Conservation (phyloP, 2,797 vertebrate species). For the Sebastes nivosus region DNA sequence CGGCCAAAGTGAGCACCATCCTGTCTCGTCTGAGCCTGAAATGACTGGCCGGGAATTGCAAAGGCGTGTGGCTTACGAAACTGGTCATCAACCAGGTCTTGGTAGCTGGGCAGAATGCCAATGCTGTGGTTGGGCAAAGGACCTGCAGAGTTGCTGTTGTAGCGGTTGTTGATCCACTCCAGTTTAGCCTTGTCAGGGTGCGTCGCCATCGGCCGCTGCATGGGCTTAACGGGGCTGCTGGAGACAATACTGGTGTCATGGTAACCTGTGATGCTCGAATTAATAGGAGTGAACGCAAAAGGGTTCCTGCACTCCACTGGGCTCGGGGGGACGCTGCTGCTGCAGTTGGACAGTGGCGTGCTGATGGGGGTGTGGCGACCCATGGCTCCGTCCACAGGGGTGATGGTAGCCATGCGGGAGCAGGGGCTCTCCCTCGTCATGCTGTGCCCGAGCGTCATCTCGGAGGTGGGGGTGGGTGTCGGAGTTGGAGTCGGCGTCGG, state of each 20-base stretch:
- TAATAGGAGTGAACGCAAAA: constrained; percentile 97
- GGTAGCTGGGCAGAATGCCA: constrained; percentile 94
- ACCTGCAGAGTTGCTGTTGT: constrained; percentile 86
- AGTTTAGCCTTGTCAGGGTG: constrained; percentile 98
- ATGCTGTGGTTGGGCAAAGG: constrained; percentile 87
- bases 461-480: constrained; percentile 93
- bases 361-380: constrained; percentile 96
- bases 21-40: constrained; percentile 90
- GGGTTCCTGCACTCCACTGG: constrained; percentile 98
- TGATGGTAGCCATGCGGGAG: constrained; percentile 92
- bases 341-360: constrained; percentile 97
- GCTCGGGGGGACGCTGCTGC: constrained; percentile 96
- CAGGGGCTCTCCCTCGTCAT: constrained; percentile 95
- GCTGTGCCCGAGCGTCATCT: constrained; percentile 91
- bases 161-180: constrained; percentile 98
- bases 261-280: constrained; percentile 92
- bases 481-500: constrained; percentile 91
- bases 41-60: constrained; percentile 94
- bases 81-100: constrained; percentile 96
- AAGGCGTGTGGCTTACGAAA: constrained; percentile 98
- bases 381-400: constrained; percentile 93
- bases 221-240: constrained; percentile 97
- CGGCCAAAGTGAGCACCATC: constrained; percentile 89
- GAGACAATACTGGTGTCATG: constrained; percentile 95
- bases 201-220: constrained; percentile 98